Conservation (phyloP, 37 sponge, comb jelly and placozoan species). For the Halichondria panicea region DNA sequence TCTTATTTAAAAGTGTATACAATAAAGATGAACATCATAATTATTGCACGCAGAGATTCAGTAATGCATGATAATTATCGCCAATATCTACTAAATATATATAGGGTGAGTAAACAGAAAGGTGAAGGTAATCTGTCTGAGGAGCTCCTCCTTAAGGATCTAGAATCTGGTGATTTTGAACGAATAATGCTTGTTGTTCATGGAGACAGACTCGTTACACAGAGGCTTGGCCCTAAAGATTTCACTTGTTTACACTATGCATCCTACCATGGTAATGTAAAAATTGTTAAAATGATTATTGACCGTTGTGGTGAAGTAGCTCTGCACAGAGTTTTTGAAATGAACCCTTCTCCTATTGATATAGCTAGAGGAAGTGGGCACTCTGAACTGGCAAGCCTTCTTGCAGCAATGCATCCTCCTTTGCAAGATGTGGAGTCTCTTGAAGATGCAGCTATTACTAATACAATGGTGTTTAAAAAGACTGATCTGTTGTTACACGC, state of each 20-base stretch:
- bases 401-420: not conserved
- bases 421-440: no score
- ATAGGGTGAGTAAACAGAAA: no score
- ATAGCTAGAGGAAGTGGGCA: not conserved
- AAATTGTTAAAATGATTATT: not conserved
- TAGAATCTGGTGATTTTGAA: conserved; percentile 6
- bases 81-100: no score
- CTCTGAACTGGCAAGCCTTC: not conserved
- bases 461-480: no score
- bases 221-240: not conserved
- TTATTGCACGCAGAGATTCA: no score
- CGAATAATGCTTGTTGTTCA: not conserved
- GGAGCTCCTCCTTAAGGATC: not conserved
- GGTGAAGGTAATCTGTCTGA: not conserved
- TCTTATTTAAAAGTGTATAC: no score
- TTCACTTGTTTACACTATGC: conserved; percentile 13
- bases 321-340: not conserved
- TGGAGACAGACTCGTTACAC: not conserved
- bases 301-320: not conserved
- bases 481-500: no score
- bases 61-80: no score
- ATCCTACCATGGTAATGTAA: not conserved
- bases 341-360: not conserved
- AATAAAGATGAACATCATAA: no score
- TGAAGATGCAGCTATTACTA: no score